Evolutionary conservation across 2,113 vertebrate genomes (phyloP).

Genomic region (Prinia subflava): DNA sequence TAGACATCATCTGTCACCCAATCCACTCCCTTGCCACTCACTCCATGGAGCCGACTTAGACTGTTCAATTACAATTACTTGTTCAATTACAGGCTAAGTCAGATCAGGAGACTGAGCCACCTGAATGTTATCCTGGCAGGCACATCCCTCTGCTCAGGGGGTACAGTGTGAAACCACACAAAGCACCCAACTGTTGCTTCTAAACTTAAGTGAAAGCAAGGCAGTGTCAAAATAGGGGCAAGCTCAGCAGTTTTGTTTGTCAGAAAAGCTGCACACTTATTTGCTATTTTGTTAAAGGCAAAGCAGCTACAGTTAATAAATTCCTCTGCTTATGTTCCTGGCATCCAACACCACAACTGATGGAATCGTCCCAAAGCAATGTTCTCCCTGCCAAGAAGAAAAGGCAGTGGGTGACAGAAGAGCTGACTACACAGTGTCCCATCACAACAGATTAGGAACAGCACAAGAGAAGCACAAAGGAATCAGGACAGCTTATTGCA

Average conservation of each 20-base stretch:
- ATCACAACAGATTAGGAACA: not conserved
- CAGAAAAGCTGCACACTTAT: not conserved
- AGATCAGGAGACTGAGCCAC: not conserved
- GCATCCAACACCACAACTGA: not conserved
- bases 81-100: not conserved
- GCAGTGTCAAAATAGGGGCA: not conserved
- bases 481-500: not conserved
- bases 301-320: not conserved
- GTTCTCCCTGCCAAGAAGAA: not conserved
- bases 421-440: not conserved
- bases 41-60: fast-evolving
- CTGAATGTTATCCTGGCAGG: not conserved
- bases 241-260: not conserved
- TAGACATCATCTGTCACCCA: not conserved
- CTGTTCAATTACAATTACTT: not conserved
- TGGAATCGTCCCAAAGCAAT: not conserved
- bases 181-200: not conserved
- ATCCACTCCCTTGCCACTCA: not conserved
- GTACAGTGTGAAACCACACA: not conserved
- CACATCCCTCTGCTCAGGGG: not conserved
- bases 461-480: not conserved
- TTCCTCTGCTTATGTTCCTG: not conserved
- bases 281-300: not conserved
- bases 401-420: not conserved
- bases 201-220: not conserved